phyloP scores from a whole-genome alignment of 2,797 vertebrate species.

The Clarias laeviceps region DNA sequence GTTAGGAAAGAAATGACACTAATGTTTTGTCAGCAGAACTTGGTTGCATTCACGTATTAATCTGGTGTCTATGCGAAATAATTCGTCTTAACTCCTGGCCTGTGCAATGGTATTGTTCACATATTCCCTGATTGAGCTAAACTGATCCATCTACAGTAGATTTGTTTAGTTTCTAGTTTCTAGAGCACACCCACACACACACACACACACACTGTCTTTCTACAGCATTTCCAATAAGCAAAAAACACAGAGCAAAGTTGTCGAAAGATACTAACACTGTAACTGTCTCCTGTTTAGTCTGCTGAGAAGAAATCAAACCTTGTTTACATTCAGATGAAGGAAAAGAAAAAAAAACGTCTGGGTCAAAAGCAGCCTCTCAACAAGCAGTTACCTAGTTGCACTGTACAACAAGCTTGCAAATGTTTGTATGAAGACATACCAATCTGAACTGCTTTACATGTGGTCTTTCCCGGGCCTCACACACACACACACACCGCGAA shows the following conservation, averaged over 20 bases:
- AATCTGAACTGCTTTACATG: slow-evolving; percentile 19
- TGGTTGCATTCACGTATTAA: not conserved
- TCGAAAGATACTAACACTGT: slow-evolving; percentile 8
- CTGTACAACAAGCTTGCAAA: slow-evolving; percentile 43
- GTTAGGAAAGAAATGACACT: not conserved
- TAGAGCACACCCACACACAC: not conserved
- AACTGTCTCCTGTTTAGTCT: slow-evolving; percentile 45
- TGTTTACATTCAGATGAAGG: slow-evolving; percentile 30
- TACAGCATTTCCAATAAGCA: not conserved
- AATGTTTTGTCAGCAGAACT: not conserved
- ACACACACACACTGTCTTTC: not conserved
- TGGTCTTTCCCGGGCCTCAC: slow-evolving; percentile 30
- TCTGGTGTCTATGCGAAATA: not conserved
- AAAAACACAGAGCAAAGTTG: slow-evolving; percentile 14
- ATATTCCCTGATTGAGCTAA: not conserved
- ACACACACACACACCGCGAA: not conserved
- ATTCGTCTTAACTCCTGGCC: not conserved
- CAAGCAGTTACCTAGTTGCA: slow-evolving; percentile 44
- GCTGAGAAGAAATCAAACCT: slow-evolving; percentile 45
- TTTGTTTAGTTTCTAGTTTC: slow-evolving; percentile 14
- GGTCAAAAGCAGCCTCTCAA: slow-evolving; percentile 29
- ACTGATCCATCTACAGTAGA: not conserved
- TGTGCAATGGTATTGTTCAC: not conserved
- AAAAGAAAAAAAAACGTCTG: not conserved
- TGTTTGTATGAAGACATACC: slow-evolving; percentile 46